Evolutionary conservation across 2,888 invertebrate genomes (phyloP).

Genomic region (Cerastis leucographa): DNA sequence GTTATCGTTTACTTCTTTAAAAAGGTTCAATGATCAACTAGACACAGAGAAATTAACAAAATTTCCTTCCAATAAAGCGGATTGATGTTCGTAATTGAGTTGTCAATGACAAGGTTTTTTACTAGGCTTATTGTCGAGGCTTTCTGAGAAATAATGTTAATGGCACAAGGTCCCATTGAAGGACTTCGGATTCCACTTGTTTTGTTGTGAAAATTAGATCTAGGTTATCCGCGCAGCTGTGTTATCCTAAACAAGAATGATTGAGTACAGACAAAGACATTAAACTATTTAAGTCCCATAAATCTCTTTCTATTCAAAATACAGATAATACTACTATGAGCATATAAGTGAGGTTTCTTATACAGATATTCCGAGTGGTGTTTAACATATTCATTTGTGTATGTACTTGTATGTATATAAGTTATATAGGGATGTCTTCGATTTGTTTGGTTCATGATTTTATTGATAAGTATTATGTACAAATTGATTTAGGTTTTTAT

Average conservation of each 20-base stretch:
- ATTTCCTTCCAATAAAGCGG: slow-evolving; percentile 1
- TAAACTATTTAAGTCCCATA: no score
- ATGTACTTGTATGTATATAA: not conserved
- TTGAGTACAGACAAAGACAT: not conserved
- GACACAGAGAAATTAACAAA: slow-evolving; percentile 2
- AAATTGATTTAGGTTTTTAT: not conserved
- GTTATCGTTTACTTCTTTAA: no score
- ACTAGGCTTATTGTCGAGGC: slow-evolving; percentile 11
- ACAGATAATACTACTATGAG: not conserved
- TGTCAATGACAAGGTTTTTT: slow-evolving; percentile 27
- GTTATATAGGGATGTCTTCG: not conserved
- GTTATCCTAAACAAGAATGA: not conserved
- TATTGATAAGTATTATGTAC: not conserved
- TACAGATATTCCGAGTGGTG: not conserved
- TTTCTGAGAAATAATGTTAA: slow-evolving; percentile 36
- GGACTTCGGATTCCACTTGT: slow-evolving; percentile 26
- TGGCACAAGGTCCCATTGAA: slow-evolving; percentile 49
- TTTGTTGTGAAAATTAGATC: slow-evolving; percentile 46
- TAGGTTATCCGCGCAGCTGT: slow-evolving; percentile 24
- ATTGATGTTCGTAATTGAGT: slow-evolving; percentile 37
- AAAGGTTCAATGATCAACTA: not conserved
- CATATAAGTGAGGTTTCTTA: not conserved
- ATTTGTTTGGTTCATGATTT: not conserved
- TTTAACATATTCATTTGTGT: not conserved
- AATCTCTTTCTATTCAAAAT: no score